Evolutionary conservation across 1,140 invertebrate species (phyloP).

Genomic region (Drosophila triauraria): DNA sequence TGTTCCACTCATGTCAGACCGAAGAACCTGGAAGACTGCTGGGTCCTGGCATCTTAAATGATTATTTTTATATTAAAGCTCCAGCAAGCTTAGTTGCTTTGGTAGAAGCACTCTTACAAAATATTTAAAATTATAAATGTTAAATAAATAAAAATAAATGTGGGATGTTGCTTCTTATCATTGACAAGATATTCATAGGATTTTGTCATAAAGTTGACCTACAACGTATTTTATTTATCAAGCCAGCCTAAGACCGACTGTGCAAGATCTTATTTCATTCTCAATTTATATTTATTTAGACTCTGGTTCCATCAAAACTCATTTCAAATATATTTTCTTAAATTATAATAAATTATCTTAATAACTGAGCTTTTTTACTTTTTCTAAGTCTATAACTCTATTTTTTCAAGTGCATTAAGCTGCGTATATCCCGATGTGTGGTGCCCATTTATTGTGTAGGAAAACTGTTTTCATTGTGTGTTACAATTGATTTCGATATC

Average conservation of each 20-base stretch:
- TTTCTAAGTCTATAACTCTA: not conserved
- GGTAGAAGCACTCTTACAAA: not conserved
- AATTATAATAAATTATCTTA: not conserved
- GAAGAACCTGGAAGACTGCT: constrained; percentile 18
- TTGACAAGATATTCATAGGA: too few species aligned
- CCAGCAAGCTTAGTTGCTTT: constrained; percentile 15
- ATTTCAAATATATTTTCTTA: not conserved
- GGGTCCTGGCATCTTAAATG: constrained; percentile 46
- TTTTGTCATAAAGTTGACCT: too few species aligned
- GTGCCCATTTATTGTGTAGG: constrained; percentile 46
- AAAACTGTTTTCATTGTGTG: constrained; percentile 67
- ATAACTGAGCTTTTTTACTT: not conserved
- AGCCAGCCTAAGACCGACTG: too few species aligned
- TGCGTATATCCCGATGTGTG: constrained; percentile 1
- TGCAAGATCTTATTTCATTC: too few species aligned
- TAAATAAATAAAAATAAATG: too few species aligned
- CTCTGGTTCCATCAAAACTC: too few species aligned
- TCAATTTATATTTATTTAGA: too few species aligned
- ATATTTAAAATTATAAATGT: not conserved
- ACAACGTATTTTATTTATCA: too few species aligned
- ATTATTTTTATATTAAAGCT: constrained; percentile 74
- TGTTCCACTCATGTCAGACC: constrained; percentile 32
- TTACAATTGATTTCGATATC: constrained; percentile 77
- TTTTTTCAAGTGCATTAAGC: not conserved
- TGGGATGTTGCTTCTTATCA: too few species aligned